Evolutionary conservation across 2,797 vertebrate species (phyloP).

Genomic region (Typhlichthys eigenmanni): DNA sequence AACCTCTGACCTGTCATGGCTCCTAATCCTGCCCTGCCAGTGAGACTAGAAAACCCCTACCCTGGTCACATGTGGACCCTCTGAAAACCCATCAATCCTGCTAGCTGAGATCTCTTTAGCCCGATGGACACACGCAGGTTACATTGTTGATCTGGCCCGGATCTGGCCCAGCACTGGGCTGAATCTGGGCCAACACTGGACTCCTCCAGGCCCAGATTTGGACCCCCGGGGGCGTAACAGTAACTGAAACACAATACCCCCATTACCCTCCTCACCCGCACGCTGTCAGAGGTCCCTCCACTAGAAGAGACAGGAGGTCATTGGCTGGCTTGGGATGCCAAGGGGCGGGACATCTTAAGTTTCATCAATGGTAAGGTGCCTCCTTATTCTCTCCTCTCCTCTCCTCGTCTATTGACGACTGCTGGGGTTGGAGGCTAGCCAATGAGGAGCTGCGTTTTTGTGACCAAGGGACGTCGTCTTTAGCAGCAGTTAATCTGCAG

Average conservation of each 20-base stretch:
- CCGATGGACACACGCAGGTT: slow-evolving; percentile 65
- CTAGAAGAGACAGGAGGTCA: slow-evolving; percentile 74
- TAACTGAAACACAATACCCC: slow-evolving; percentile 73
- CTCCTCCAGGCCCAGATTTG: slow-evolving; percentile 69
- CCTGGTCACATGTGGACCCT: slow-evolving; percentile 60
- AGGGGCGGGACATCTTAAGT: slow-evolving; percentile 62
- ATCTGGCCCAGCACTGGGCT: slow-evolving; percentile 56
- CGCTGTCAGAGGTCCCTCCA: slow-evolving; percentile 66
- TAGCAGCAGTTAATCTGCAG: slow-evolving; percentile 35
- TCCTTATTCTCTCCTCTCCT: slow-evolving; percentile 53
- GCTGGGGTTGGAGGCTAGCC: slow-evolving; percentile 33
- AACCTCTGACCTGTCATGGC: slow-evolving; percentile 43
- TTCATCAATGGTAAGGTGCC: slow-evolving; percentile 75
- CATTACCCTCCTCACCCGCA: slow-evolving; percentile 39
- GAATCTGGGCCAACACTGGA: slow-evolving; percentile 42
- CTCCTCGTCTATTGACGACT: slow-evolving; percentile 46
- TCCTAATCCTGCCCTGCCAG: slow-evolving; percentile 43
- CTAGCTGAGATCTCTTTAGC: slow-evolving; percentile 59
- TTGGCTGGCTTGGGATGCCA: slow-evolving; percentile 68
- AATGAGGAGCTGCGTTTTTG: slow-evolving; percentile 30
- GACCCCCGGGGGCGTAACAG: slow-evolving; percentile 55
- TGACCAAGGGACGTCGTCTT: slow-evolving; percentile 10
- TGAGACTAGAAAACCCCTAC: slow-evolving; percentile 45
- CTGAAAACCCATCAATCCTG: slow-evolving; percentile 30
- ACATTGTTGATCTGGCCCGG: slow-evolving; percentile 63